phyloP scores from a whole-genome alignment of 2,113 vertebrate genomes.

The Rhinichthys klamathensis region DNA sequence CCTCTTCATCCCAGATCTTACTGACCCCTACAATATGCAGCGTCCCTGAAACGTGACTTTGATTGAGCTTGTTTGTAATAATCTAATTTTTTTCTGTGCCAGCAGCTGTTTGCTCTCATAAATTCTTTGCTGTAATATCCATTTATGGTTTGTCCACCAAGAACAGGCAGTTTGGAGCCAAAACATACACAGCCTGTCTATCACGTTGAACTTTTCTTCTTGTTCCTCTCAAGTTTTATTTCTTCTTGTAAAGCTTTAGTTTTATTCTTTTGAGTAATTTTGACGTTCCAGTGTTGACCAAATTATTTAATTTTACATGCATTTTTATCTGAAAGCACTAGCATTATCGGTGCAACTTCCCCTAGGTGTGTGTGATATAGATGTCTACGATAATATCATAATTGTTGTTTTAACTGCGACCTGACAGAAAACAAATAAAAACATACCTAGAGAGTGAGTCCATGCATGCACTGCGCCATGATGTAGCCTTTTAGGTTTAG shows the following conservation, averaged over 20 bases:
- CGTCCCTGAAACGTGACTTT: constrained; percentile 21
- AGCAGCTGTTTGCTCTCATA: constrained; percentile 12
- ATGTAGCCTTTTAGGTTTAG: no score
- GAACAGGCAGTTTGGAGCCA: constrained; percentile 6
- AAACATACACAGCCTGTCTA: constrained; percentile 11
- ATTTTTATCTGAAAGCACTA: not conserved
- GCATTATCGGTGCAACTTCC: not conserved
- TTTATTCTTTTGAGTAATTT: not conserved
- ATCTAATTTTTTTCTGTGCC: not conserved
- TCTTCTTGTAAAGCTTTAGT: not conserved
- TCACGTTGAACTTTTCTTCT: constrained; percentile 7
- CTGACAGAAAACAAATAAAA: no score
- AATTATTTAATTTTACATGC: not conserved
- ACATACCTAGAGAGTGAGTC: no score
- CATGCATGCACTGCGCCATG: no score
- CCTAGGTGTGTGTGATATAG: no score
- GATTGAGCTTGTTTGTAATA: constrained; percentile 25
- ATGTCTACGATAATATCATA: no score
- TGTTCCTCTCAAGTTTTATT: not conserved
- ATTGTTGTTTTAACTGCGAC: no score
- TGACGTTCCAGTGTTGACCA: not conserved
- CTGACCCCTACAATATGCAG: constrained; percentile 9
- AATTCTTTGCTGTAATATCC: constrained; percentile 9
- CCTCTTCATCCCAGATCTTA: not conserved
- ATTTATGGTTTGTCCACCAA: constrained; percentile 36